These are phyloP conservation scores for Lepisosteus osseus DNA, from an alignment of 2,113 vertebrate genomes.

Conservation along the genomic window DNA sequence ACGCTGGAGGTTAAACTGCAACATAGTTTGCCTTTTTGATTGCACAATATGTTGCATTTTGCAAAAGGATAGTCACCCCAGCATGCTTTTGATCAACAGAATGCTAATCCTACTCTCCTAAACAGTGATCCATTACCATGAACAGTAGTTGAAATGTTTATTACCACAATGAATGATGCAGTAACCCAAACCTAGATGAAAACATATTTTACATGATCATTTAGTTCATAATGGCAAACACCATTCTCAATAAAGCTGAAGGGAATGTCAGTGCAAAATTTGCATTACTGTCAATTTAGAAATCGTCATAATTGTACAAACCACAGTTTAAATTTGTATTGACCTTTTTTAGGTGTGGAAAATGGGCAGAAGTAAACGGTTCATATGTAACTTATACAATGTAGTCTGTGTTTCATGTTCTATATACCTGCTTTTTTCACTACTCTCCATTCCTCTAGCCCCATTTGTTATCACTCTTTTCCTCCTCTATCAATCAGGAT, in stretches of 20 bases:
- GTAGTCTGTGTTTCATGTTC: no score
- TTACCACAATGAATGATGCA: background rate
- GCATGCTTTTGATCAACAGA: no score
- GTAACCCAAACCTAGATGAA: background rate
- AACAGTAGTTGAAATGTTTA: no score
- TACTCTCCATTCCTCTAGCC: slow-evolving; percentile 19
- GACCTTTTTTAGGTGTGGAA: background rate
- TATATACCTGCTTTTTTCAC: background rate
- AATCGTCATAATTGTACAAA: background rate
- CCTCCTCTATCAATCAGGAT: slow-evolving; percentile 51
- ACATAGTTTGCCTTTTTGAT: slow-evolving; percentile 24
- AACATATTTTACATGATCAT: background rate
- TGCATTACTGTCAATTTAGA: background rate
- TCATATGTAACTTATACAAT: no score
- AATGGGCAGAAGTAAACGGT: background rate
- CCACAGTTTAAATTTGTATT: background rate
- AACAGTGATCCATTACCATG: no score
- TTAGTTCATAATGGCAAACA: background rate
- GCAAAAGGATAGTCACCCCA: no score
- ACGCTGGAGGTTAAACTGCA: slow-evolving; percentile 33
- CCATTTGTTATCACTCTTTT: slow-evolving; percentile 31
- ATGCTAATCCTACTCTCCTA: no score
- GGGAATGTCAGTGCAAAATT: background rate
- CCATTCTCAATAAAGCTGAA: background rate
- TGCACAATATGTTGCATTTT: slow-evolving; percentile 8